These are phyloP conservation scores for Orthosia incerta DNA, from an alignment of 2,888 invertebrate genomes.

Conservation along the genomic window DNA sequence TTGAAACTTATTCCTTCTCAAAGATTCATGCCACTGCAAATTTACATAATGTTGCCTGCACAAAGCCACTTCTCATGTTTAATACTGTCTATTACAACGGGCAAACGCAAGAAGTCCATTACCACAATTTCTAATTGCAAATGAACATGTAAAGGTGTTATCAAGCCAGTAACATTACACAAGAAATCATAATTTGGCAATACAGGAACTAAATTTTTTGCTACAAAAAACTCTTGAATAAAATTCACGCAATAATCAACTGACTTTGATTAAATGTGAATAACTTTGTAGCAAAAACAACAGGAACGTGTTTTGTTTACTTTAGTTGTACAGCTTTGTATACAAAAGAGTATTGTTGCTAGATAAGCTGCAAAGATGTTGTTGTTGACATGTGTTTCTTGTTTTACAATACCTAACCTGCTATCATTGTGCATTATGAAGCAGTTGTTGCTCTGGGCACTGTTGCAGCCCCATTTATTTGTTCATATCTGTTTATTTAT, in stretches of 20 bases:
- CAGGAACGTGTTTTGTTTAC: slow-evolving; percentile 27
- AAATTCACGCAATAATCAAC: not conserved
- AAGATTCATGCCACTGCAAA: slow-evolving; percentile 3
- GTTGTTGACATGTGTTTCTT: slow-evolving; percentile 11
- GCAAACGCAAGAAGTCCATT: slow-evolving; percentile 22
- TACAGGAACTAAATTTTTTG: slow-evolving; percentile 16
- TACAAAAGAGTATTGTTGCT: slow-evolving; percentile 39
- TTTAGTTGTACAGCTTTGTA: not conserved
- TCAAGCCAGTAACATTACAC: not conserved
- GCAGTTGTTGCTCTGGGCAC: slow-evolving; percentile 12
- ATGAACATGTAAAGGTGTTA: slow-evolving; percentile 23
- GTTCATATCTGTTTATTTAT: too few relatives aligned
- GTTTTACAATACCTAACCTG: slow-evolving; percentile 1
- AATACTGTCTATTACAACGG: slow-evolving; percentile 1
- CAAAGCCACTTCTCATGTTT: not conserved
- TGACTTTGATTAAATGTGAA: slow-evolving; percentile 7
- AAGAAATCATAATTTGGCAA: slow-evolving; percentile 10
- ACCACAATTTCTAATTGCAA: slow-evolving; percentile 39
- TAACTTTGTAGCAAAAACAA: slow-evolving; percentile 19
- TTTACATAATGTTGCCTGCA: slow-evolving; percentile 7
- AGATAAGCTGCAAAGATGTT: slow-evolving; percentile 30
- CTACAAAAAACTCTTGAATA: not conserved
- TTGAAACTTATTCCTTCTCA: slow-evolving; percentile 4
- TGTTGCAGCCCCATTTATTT: not conserved
- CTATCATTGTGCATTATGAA: slow-evolving; percentile 7